Evolutionary conservation across 2,888 invertebrate species (phyloP).

Genomic region (Leptinotarsa peninsularis): DNA sequence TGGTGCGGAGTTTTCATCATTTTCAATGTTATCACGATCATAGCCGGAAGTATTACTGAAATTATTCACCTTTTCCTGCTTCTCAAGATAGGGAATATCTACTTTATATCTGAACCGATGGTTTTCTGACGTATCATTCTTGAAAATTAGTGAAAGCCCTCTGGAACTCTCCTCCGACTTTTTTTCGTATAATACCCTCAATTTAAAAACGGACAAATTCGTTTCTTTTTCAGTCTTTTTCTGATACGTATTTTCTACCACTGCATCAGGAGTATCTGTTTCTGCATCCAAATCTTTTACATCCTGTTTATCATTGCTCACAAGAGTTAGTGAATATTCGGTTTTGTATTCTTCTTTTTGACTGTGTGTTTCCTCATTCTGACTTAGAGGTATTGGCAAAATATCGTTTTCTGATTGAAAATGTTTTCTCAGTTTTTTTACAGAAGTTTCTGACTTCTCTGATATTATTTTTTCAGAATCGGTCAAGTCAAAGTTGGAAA

Average conservation of each 20-base stretch:
- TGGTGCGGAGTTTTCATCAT: background rate
- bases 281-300: background rate
- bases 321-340: background rate
- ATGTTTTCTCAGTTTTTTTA: conserved; percentile 32
- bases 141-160: conserved; percentile 5
- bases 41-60: background rate
- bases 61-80: background rate
- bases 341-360: background rate
- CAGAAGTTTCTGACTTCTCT: conserved; percentile 21
- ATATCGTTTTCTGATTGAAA: conserved; percentile 16
- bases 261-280: background rate
- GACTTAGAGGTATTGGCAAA: background rate
- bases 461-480: background rate
- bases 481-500: background rate
- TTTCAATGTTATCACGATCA: background rate
- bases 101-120: conserved; percentile 8
- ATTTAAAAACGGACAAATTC: background rate
- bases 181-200: background rate
- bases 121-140: background rate
- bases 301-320: background rate
- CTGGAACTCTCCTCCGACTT: background rate
- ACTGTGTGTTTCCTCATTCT: background rate
- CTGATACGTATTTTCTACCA: too few species aligned
- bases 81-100: background rate
- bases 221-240: background rate